phyloP scores from a whole-genome alignment of 2,113 vertebrate species.

The Petaurus breviceps region DNA sequence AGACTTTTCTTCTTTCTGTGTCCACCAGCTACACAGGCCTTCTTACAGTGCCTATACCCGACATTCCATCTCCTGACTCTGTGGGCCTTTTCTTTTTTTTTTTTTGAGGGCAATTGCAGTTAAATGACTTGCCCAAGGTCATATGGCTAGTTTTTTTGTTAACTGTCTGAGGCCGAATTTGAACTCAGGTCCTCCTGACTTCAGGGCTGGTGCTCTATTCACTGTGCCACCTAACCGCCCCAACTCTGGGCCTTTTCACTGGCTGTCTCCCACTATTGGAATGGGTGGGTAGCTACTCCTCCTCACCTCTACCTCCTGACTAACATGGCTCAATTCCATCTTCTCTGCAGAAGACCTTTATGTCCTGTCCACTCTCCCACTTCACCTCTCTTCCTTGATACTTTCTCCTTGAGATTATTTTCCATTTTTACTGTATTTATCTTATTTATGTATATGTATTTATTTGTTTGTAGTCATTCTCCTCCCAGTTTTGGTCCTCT shows the following conservation, averaged over 20 bases:
- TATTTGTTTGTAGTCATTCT: not conserved
- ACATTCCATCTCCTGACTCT: not conserved
- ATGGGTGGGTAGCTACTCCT: not conserved
- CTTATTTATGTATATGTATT: not conserved
- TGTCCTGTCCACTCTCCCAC: not conserved
- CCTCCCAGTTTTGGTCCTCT: not conserved
- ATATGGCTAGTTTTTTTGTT: too few species aligned
- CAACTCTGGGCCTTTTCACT: not conserved
- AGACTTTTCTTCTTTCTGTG: not conserved
- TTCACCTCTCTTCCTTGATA: not conserved
- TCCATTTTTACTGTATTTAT: not conserved
- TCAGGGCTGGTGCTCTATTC: too few species aligned
- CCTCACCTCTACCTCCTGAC: not conserved
- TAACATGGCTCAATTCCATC: not conserved
- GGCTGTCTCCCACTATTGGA: not conserved
- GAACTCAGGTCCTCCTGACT: too few species aligned
- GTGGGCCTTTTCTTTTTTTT: too few species aligned
- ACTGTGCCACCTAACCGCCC: too few species aligned
- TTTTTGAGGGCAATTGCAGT: too few species aligned
- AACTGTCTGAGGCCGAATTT: too few species aligned
- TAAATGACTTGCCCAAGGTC: too few species aligned
- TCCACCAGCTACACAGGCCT: not conserved
- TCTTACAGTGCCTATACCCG: not conserved
- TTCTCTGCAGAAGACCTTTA: not conserved
- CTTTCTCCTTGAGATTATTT: not conserved